Conservation (phyloP, 2,113 vertebrate genomes). For the Panthera tigris region DNA sequence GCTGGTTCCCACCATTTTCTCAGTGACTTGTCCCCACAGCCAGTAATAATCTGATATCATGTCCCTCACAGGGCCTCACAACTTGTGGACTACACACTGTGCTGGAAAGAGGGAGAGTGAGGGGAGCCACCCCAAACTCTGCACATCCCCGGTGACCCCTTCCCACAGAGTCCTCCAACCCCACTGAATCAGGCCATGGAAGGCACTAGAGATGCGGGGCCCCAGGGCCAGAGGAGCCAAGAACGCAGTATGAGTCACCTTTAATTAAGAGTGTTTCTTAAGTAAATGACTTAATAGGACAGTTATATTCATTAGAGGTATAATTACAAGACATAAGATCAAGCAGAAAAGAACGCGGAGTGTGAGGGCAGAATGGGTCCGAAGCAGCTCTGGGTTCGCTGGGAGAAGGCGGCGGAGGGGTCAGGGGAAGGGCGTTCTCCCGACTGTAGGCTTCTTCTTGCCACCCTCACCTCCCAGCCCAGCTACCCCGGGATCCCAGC, state of each 20-base stretch:
- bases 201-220: not conserved
- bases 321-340: slow-evolving; percentile 69
- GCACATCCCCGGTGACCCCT: not conserved
- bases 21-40: not conserved
- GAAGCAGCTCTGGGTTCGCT: fast-evolving
- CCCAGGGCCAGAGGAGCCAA: not conserved
- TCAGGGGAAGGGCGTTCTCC: not conserved
- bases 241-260: slow-evolving; percentile 64
- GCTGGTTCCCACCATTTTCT: not conserved
- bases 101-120: not conserved
- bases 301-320: slow-evolving; percentile 70
- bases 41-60: not conserved
- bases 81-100: fast-evolving
- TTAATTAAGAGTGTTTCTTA: slow-evolving; percentile 74
- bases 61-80: not conserved
- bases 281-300: slow-evolving; percentile 78
- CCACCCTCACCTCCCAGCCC: not conserved
- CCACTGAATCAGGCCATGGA: not conserved
- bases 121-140: not conserved
- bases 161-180: not conserved
- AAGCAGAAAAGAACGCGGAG: slow-evolving; percentile 38
- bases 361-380: not conserved
- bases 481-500: not conserved
- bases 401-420: not conserved
- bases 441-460: not conserved